phyloP scores from a whole-genome alignment of 2,113 vertebrate genomes.

The Heloderma charlesbogerti region DNA sequence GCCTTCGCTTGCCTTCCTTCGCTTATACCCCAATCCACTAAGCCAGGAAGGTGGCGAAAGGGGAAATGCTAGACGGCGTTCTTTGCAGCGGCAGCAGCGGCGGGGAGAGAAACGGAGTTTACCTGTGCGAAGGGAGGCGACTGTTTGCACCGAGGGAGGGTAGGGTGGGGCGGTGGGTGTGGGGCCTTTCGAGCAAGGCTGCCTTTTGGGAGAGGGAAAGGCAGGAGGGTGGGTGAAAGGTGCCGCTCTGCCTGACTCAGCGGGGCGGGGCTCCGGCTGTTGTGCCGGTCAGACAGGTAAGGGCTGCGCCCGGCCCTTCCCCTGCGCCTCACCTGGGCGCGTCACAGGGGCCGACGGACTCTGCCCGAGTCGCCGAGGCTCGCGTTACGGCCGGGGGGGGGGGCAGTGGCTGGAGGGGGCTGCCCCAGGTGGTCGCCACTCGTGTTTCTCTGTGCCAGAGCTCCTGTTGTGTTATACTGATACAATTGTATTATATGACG shows the following conservation, averaged over 20 bases:
- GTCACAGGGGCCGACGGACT: neutral
- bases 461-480: too few species aligned
- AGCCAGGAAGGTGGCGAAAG: neutral
- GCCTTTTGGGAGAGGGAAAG: neutral
- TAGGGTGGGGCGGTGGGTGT: neutral
- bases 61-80: neutral
- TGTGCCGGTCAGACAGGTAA: conserved; percentile 70
- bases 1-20: too few species aligned
- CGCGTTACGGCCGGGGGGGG: conserved; percentile 24
- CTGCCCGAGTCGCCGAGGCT: neutral
- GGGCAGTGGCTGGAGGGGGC: neutral
- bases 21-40: neutral
- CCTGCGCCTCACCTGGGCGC: conserved; percentile 48
- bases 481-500: too few species aligned
- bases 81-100: neutral
- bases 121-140: neutral
- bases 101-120: neutral
- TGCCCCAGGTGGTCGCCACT: neutral
- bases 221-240: neutral
- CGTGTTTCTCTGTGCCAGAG: too few species aligned
- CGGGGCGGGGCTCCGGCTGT: conserved; percentile 56
- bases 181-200: neutral
- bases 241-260: conserved; percentile 27
- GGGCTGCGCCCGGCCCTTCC: neutral
- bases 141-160: neutral